Percentiles rank a stretch among this genome's conserved stretches.
phyloP scores from a whole-genome alignment of 2,888 invertebrate genomes.

The Stenodera caucasica region DNA sequence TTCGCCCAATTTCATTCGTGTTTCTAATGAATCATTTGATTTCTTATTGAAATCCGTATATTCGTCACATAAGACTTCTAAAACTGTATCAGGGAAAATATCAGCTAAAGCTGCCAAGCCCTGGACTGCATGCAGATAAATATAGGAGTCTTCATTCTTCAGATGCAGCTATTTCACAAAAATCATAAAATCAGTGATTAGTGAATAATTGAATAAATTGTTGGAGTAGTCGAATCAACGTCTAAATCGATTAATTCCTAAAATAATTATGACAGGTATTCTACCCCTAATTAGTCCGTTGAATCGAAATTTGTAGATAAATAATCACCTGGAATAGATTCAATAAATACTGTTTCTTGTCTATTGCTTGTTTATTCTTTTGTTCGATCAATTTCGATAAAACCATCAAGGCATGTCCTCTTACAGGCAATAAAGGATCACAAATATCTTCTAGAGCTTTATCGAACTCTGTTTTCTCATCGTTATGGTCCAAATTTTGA shows the following conservation, averaged over 20 bases:
- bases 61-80: conserved; percentile 70
- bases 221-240: no score
- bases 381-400: conserved; percentile 71
- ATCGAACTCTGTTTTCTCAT: conserved; percentile 57
- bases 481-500: background rate
- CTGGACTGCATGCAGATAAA: conserved; percentile 78
- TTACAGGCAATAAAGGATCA: conserved; percentile 74
- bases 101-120: conserved; percentile 71
- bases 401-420: conserved; percentile 77
- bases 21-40: conserved; percentile 57
- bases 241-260: no score
- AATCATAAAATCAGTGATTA: no score
- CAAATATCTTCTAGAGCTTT: conserved; percentile 68
- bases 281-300: no score
- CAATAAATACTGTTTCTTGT: conserved; percentile 67
- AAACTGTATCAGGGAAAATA: conserved; percentile 67
- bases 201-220: no score
- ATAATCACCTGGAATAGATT: conserved; percentile 69
- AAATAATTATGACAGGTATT: no score
- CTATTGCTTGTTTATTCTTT: conserved; percentile 65
- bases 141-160: conserved; percentile 76
- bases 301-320: no score
- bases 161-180: conserved; percentile 64
- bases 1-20: conserved; percentile 80
- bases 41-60: conserved; percentile 55